Percentiles rank a stretch among this genome's conserved stretches.
phyloP scores from a whole-genome alignment of 2,888 invertebrate species.

The Biston stratarius region DNA sequence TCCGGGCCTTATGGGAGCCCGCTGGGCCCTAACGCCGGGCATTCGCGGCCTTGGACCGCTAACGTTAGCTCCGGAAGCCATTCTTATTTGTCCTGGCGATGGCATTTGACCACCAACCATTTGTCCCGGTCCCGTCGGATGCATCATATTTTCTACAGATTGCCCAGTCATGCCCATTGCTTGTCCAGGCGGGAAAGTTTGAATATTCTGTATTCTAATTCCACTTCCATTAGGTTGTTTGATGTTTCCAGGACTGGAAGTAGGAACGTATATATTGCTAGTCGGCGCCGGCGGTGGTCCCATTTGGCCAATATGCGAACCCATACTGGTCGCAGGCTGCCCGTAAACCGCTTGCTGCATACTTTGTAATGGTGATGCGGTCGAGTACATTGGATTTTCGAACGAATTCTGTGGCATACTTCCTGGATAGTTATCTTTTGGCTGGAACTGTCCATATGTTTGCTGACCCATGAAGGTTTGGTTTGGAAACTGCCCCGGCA shows the following conservation, averaged over 20 bases:
- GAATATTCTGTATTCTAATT: conserved; percentile 77
- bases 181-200: conserved; percentile 75
- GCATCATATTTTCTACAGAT: conserved; percentile 40
- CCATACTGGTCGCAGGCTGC: conserved; percentile 58
- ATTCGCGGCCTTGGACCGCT: conserved; percentile 69
- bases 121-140: conserved; percentile 55
- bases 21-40: conserved; percentile 65
- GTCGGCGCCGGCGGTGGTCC: conserved; percentile 62
- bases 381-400: conserved; percentile 63
- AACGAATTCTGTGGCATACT: conserved; percentile 61
- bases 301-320: conserved; percentile 60
- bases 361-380: conserved; percentile 73
- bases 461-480: conserved; percentile 67
- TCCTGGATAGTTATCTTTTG: conserved; percentile 69
- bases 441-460: conserved; percentile 68
- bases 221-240: conserved; percentile 60
- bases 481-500: conserved; percentile 69
- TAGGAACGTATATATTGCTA: conserved; percentile 61
- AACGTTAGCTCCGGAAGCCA: conserved; percentile 71
- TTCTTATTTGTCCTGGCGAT: conserved; percentile 70
- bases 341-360: conserved; percentile 81
- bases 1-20: conserved; percentile 74
- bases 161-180: conserved; percentile 55
- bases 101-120: conserved; percentile 67
- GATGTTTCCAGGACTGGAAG: conserved; percentile 71